Conservation (phyloP, 2,888 invertebrate genomes). For the Macrophya alboannulata region DNA sequence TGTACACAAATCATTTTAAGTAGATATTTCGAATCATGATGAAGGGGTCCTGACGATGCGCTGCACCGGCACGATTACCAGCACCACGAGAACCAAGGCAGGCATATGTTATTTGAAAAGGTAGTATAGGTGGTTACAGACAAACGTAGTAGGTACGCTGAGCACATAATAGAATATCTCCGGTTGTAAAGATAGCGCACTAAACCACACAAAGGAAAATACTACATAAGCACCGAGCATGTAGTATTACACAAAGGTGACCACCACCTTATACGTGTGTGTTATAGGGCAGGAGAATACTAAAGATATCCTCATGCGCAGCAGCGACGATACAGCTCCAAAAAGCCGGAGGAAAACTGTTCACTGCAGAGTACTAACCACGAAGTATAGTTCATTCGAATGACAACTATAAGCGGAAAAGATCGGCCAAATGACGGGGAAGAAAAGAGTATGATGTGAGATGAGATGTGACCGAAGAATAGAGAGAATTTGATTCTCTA, state of each 20-base stretch:
- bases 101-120: conserved; percentile 46
- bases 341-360: neutral
- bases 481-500: neutral
- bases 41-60: neutral
- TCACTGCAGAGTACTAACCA: neutral
- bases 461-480: too few relatives aligned
- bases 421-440: neutral
- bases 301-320: conserved; percentile 10
- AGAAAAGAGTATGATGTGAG: neutral
- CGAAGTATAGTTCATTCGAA: neutral
- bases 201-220: conserved; percentile 42
- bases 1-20: neutral
- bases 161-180: conserved; percentile 48
- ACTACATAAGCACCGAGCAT: conserved; percentile 22
- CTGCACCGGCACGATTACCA: conserved; percentile 25
- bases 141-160: conserved; percentile 40
- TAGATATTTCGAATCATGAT: neutral
- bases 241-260: conserved; percentile 34
- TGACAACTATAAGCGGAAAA: neutral
- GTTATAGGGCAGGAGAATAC: neutral
- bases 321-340: neutral
- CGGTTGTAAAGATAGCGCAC: conserved; percentile 48
- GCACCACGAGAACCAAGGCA: neutral
- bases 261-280: neutral
- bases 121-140: conserved; percentile 44